phyloP scores from a whole-genome alignment of 2,888 invertebrate genomes.

The Torymus texanus region DNA sequence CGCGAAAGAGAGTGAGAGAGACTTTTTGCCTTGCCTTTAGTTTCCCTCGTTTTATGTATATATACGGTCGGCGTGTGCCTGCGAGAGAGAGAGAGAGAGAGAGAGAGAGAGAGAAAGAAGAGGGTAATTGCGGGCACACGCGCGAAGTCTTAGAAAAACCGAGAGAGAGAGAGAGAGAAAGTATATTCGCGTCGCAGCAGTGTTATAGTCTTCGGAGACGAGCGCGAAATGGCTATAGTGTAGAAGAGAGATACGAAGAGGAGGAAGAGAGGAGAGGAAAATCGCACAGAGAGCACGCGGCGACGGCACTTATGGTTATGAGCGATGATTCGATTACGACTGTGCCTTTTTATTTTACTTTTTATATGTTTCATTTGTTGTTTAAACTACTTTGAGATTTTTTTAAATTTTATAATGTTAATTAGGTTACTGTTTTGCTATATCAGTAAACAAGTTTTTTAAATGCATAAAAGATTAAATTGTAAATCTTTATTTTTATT shows the following conservation, averaged over 20 bases:
- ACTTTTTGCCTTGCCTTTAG: not conserved
- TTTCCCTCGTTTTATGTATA: conserved; percentile 5
- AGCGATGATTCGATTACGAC: not conserved
- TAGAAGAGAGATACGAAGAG: no score
- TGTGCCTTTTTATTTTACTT: no score
- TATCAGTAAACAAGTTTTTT: no score
- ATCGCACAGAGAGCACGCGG: not conserved
- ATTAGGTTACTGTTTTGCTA: no score
- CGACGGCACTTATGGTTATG: not conserved
- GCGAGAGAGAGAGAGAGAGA: no score
- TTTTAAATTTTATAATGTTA: not conserved
- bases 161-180: no score
- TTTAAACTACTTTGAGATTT: not conserved
- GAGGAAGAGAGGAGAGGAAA: not conserved
- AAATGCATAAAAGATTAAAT: no score
- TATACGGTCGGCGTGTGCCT: not conserved
- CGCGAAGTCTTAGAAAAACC: conserved; percentile 53
- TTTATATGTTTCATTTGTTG: not conserved
- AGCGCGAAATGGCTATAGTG: no score
- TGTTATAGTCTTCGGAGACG: no score
- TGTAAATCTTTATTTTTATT: no score
- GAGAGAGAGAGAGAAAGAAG: not conserved
- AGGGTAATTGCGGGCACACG: conserved; percentile 39
- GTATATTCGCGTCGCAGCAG: no score
- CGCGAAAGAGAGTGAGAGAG: not conserved